Evolutionary conservation across 1,140 invertebrate genomes (phyloP).

Genomic region (Leptestheria dahalacensis): DNA sequence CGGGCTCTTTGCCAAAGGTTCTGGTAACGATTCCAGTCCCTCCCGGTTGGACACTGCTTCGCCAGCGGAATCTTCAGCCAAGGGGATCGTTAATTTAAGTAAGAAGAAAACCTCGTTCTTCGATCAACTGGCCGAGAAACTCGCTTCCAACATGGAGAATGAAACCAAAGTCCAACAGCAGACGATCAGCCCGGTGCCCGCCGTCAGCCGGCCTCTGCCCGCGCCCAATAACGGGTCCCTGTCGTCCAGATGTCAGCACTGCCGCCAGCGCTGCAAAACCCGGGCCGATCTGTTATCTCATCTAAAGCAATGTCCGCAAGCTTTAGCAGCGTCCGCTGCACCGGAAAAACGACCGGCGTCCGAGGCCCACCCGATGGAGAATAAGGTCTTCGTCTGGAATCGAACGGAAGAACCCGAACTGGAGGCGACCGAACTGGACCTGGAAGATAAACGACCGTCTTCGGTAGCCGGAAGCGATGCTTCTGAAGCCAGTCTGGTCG

Average conservation of each 20-base stretch:
- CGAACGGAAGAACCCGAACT: conserved; percentile 28
- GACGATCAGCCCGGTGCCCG: conserved; percentile 34
- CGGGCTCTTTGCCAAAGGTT: conserved; percentile 3
- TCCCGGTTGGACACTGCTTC: not conserved
- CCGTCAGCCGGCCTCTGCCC: conserved; percentile 29
- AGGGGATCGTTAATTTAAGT: conserved; percentile 17
- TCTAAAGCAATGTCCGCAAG: conserved; percentile 43
- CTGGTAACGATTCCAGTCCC: not conserved
- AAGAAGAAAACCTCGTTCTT: conserved; percentile 62
- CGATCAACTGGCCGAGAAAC: conserved; percentile 58
- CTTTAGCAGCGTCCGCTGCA: conserved; percentile 27
- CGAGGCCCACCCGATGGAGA: conserved; percentile 47
- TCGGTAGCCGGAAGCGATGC: conserved; percentile 7
- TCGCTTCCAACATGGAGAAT: conserved; percentile 32
- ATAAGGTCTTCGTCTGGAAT: conserved; percentile 59
- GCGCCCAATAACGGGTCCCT: conserved; percentile 28
- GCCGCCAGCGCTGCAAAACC: conserved; percentile 65
- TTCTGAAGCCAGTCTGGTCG: conserved; percentile 24
- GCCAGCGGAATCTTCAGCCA: not conserved
- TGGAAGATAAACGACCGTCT: conserved; percentile 13
- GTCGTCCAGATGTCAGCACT: conserved; percentile 61
- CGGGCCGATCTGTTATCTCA: conserved; percentile 56
- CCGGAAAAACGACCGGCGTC: conserved; percentile 22
- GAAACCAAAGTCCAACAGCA: conserved; percentile 59
- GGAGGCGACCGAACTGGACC: conserved; percentile 3